A percentile compares a stretch with the other conserved stretches of the same genome.
phyloP scores from a whole-genome alignment of 2,888 invertebrate species.

The Carabus problematicus region DNA sequence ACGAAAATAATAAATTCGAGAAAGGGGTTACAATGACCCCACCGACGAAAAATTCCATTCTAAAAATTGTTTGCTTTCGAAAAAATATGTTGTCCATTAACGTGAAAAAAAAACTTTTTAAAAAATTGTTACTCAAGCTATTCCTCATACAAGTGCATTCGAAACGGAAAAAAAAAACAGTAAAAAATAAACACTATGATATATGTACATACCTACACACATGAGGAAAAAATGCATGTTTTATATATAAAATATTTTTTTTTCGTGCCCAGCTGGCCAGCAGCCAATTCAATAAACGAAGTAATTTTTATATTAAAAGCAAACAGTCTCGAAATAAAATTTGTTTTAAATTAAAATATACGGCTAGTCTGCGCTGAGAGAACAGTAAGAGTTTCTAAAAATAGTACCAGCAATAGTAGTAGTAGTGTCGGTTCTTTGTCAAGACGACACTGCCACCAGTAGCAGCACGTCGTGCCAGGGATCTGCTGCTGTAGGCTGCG shows the following conservation, averaged over 20 bases:
- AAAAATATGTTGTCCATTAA: conserved; percentile 39
- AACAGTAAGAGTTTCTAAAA: neutral
- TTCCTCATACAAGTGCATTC: conserved; percentile 18
- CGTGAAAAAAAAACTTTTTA: conserved; percentile 6
- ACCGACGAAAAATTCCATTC: conserved; percentile 25
- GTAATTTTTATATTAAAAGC: conserved; percentile 43
- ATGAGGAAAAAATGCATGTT: conserved; percentile 21
- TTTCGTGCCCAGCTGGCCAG: conserved; percentile 21
- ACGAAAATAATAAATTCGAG: conserved; percentile 39
- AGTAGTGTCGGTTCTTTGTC: neutral
- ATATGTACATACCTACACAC: conserved; percentile 29
- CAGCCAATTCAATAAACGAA: conserved; percentile 40
- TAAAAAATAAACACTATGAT: conserved; percentile 30
- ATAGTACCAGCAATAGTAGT: conserved; percentile 7
- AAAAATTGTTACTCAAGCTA: conserved; percentile 2
- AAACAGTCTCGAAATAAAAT: conserved; percentile 39
- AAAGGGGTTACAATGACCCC: no score
- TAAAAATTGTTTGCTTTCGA: conserved; percentile 25
- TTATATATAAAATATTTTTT: conserved; percentile 38
- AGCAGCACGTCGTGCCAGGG: conserved; percentile 4
- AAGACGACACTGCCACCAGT: no score
- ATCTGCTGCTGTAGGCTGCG: neutral
- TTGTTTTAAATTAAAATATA: conserved; percentile 41
- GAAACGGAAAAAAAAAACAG: conserved; percentile 28
- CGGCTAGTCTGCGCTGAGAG: neutral